These are phyloP conservation scores for Pluvialis apricaria DNA, from an alignment of 2,113 vertebrate genomes.

Conservation along the genomic window DNA sequence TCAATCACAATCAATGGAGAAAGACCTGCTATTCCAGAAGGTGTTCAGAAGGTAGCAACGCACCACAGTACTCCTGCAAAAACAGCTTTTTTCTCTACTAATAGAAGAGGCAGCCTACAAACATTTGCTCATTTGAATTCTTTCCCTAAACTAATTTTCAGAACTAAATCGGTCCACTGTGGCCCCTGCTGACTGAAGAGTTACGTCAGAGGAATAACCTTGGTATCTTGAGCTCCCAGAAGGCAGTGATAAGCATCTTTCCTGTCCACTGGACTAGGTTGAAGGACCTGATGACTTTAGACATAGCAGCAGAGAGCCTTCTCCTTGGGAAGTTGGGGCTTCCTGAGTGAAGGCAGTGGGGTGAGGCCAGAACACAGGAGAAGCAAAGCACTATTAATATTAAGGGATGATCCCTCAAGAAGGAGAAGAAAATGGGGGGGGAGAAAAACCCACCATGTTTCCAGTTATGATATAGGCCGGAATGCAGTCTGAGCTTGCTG, in stretches of 20 bases:
- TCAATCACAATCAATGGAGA: background rate
- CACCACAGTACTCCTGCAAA: background rate
- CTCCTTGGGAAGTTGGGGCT: background rate
- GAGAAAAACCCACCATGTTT: rapidly evolving
- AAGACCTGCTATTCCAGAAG: background rate
- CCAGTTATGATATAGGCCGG: background rate
- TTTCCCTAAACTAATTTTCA: conserved; percentile 3
- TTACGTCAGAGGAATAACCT: background rate
- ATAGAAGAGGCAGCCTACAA: background rate
- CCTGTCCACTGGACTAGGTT: background rate
- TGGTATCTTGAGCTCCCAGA: background rate
- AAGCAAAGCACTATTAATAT: background rate
- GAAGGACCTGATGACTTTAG: background rate
- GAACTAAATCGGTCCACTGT: background rate
- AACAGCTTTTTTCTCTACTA: background rate
- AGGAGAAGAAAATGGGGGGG: background rate
- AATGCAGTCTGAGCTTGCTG: background rate
- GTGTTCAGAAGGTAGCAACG: background rate
- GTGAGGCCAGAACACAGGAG: background rate
- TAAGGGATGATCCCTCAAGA: background rate
- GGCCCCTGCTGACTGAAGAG: background rate
- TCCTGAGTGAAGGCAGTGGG: background rate
- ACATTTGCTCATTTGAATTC: background rate
- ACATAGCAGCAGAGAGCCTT: background rate
- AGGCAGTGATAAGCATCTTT: background rate